A percentile compares a stretch with the other conserved stretches of the same genome.
Conservation (phyloP, 1,140 invertebrate species). For the Musca vetustissima region DNA sequence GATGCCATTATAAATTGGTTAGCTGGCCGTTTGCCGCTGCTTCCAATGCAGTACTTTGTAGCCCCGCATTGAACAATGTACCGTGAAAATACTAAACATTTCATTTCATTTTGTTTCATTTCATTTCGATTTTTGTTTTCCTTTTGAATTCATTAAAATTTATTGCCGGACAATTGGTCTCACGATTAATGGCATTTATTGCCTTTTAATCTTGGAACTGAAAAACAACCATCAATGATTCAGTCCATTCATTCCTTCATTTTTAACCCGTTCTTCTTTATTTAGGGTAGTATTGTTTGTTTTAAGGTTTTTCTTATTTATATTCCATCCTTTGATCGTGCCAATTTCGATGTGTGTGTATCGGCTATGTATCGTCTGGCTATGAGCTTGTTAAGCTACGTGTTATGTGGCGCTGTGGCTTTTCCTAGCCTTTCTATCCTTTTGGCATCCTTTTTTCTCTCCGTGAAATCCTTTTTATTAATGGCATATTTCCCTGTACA, state of each 20-base stretch:
- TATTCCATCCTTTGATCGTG: conserved; percentile 1
- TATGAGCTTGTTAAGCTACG: not conserved
- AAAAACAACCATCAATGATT: conserved; percentile 5
- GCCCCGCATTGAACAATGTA: no score
- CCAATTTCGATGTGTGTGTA: not conserved
- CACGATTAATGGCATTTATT: conserved; percentile 23
- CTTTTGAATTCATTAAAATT: conserved; percentile 18
- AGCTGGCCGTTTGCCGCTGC: not conserved
- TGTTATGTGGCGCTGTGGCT: not conserved
- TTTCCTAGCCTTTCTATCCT: not conserved
- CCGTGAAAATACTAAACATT: not conserved
- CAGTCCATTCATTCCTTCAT: not conserved
- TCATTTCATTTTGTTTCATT: not conserved
- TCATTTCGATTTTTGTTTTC: not conserved
- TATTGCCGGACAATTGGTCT: conserved; percentile 16
- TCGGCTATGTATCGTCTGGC: not conserved
- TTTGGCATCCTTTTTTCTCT: not conserved
- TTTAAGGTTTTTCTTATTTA: not conserved
- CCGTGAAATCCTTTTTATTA: not conserved
- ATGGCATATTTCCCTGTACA: not conserved
- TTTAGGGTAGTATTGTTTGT: not conserved
- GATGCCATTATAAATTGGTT: conserved; percentile 7
- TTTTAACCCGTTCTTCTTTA: not conserved
- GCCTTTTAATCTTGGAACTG: conserved; percentile 18
- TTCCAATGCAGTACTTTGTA: not conserved